Conservation (phyloP, 2,888 invertebrate genomes). For the Galerucella calmariensis region DNA sequence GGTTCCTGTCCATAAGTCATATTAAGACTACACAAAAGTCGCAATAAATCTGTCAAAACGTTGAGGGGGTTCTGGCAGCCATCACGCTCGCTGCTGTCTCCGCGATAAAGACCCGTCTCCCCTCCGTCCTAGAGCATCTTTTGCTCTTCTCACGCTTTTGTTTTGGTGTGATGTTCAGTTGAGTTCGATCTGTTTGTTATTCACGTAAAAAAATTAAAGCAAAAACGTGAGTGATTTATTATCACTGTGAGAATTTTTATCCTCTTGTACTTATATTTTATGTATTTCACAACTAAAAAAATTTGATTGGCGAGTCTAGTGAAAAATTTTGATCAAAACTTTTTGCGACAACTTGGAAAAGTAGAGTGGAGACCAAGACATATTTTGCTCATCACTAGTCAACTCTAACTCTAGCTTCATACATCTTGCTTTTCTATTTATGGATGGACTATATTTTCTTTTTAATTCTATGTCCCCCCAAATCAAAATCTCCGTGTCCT, state of each 20-base stretch:
- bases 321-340: too few relatives aligned
- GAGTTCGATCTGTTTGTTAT: conserved; percentile 9
- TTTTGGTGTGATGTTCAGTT: conserved; percentile 6
- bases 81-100: conserved; percentile 38
- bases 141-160: conserved; percentile 16
- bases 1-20: conserved; percentile 66
- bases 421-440: too few relatives aligned
- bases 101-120: conserved; percentile 12
- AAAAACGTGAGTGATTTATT: neutral
- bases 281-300: too few relatives aligned
- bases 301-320: neutral
- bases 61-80: conserved; percentile 60
- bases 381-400: too few relatives aligned
- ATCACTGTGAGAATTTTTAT: neutral
- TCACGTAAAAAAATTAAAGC: neutral
- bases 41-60: conserved; percentile 66
- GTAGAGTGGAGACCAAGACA: too few relatives aligned
- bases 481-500: too few relatives aligned
- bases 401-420: too few relatives aligned
- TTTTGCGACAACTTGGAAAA: too few relatives aligned
- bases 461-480: too few relatives aligned
- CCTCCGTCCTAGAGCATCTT: conserved; percentile 10
- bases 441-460: too few relatives aligned
- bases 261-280: neutral
- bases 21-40: conserved; percentile 65